Evolutionary conservation across 2,797 vertebrate species (phyloP).

Genomic region (Mus caroli): DNA sequence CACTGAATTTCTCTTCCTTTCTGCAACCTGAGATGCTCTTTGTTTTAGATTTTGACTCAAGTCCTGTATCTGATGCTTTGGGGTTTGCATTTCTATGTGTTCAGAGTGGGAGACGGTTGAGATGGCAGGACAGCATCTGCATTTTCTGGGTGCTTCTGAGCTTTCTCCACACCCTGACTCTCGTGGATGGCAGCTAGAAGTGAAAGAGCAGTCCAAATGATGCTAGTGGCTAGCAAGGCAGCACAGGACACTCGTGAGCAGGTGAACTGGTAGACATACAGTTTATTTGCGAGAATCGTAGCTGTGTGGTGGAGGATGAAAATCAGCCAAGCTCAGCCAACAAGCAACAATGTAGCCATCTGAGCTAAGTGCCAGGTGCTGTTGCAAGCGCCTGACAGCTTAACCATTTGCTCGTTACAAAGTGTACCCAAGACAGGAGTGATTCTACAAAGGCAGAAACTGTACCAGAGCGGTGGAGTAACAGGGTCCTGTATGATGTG

Average conservation of each 20-base stretch:
- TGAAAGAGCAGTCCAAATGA: not conserved
- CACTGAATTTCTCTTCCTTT: conserved; percentile 44
- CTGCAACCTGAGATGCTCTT: conserved; percentile 25
- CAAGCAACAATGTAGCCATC: not conserved
- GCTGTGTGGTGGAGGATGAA: not conserved
- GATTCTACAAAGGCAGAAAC: not conserved
- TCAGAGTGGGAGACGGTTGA: not conserved
- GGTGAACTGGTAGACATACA: not conserved
- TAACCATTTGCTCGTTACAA: not conserved
- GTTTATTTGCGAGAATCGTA: not conserved
- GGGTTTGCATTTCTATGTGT: not conserved
- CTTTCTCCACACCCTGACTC: not conserved
- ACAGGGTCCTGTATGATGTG: not conserved
- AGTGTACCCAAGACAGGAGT: not conserved
- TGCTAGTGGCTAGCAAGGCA: not conserved
- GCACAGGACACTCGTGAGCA: not conserved
- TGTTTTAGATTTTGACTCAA: conserved; percentile 38
- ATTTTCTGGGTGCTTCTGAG: not conserved
- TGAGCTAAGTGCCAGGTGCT: not conserved
- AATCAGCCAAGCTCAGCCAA: conserved; percentile 5
- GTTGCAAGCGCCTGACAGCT: not conserved
- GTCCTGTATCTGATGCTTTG: conserved; percentile 22
- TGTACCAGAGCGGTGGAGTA: not conserved
- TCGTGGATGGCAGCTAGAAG: not conserved
- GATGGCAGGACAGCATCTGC: not conserved